Evolutionary conservation across 2,113 vertebrate species (phyloP), one percentile per base, ranked within the genome.

Genomic region (Uropsilus gracilis): DNA sequence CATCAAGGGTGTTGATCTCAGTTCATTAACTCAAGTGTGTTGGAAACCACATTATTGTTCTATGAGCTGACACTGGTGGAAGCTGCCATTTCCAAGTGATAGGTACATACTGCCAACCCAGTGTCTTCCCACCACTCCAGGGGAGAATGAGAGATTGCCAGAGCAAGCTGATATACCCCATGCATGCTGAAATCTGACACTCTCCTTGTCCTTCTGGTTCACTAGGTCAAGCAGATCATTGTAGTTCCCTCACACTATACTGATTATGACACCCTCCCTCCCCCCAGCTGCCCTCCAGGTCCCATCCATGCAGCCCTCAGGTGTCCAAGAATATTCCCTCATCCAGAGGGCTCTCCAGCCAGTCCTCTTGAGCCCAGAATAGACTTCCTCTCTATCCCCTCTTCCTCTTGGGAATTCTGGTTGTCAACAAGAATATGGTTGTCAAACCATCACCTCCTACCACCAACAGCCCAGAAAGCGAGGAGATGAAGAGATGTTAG

Each of bases 151-250:
- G n/a, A 30, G 3, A 37, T 32, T 17, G 48, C 11, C 12, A 8
- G 18, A 59, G 26, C 5, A 14, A 8, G 24, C 5, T 63, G 5
- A 11, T 3, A 1, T 0, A 0, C 28, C 16, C 50, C 18, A 16
- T 7, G 5, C 3, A 6, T 13, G 2, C 34, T 26, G 0, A 2
- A 42, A 53, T 20, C n/a, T 11, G 16, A 50, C 32, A 44, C 0
- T 7, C 32, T 37, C 26, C 17, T 59, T 50, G 76, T 1, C 24
- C 44, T 61, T 34, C 77, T 86, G 4, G 8, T 53, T 53, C 66
- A n/a, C n/a, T 24, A 8, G 7, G 14, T 32, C 50, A 42, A 6
- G 4, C 6, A 48, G 22, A 22, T 68, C 71, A 39, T n/a, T 16
- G n/a, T 12, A 1, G 6, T 63, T 10, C n/a, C 63, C 20, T 57